A percentile compares a stretch with the other conserved stretches of the same genome.
Conservation (phyloP, 2,113 vertebrate genomes). For the Taurulus bubalis region DNA sequence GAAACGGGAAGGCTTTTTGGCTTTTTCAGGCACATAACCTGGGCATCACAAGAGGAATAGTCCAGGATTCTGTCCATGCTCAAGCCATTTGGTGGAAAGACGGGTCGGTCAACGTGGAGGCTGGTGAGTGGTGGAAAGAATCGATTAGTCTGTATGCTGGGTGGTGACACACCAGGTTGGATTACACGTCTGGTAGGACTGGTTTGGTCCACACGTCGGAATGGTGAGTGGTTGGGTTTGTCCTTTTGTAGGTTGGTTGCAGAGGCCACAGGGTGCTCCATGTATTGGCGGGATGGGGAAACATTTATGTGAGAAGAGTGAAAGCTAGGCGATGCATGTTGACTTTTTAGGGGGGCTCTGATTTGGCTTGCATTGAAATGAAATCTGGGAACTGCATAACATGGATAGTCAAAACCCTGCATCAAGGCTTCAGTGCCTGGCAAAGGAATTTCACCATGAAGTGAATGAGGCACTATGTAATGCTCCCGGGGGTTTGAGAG, state of each 20-base stretch:
- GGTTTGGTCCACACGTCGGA: constrained; percentile 21
- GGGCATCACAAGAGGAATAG: constrained; percentile 58
- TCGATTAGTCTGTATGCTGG: constrained; percentile 32
- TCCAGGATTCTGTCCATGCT: constrained; percentile 54
- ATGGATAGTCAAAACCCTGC: constrained; percentile 63
- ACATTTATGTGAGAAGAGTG: constrained; percentile 26
- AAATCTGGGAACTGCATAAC: constrained; percentile 71
- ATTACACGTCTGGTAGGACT: constrained; percentile 26
- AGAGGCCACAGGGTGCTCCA: constrained; percentile 28
- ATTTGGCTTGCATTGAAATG: constrained; percentile 64
- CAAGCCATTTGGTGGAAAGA: constrained; percentile 38
- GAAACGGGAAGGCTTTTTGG: constrained; percentile 37
- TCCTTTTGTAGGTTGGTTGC: constrained; percentile 33
- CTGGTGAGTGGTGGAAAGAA: constrained; percentile 33
- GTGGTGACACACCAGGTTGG: constrained; percentile 35
- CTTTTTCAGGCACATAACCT: constrained; percentile 55
- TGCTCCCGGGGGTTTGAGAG: constrained; percentile 70
- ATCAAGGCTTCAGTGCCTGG: constrained; percentile 42
- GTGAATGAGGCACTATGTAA: constrained; percentile 51
- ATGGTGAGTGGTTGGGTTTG: constrained; percentile 24
- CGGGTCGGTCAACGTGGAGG: constrained; percentile 40
- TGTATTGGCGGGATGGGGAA: constrained; percentile 34
- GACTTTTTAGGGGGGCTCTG: constrained; percentile 51
- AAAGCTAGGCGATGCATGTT: constrained; percentile 41
- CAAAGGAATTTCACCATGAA: constrained; percentile 70